Conservation (phyloP, 2,888 invertebrate species). For the Heliconius sara region DNA sequence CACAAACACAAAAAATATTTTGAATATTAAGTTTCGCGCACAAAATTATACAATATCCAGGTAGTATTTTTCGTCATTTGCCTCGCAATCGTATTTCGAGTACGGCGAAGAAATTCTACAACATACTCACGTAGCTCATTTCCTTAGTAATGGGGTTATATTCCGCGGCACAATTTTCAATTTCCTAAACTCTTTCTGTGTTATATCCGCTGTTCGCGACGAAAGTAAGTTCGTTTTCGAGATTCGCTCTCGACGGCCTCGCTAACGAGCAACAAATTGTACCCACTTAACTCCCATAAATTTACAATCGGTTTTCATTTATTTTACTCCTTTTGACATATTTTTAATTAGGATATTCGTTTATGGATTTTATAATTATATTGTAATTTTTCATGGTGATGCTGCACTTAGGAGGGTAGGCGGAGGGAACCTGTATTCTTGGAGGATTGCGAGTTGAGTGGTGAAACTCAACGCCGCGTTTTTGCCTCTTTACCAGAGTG, state of each 20-base stretch:
- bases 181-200: conserved; percentile 78
- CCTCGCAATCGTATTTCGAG: conserved; percentile 44
- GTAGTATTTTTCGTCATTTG: conserved; percentile 40
- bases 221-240: conserved; percentile 58
- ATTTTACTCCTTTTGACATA: conserved; percentile 11
- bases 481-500: too few species aligned
- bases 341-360: too few species aligned
- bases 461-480: too few species aligned
- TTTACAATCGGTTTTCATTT: conserved; percentile 26
- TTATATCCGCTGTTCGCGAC: conserved; percentile 67
- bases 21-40: background rate
- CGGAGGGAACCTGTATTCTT: too few species aligned
- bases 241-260: conserved; percentile 41
- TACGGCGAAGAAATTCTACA: conserved; percentile 64
- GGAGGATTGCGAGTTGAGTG: too few species aligned
- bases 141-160: conserved; percentile 81
- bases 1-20: background rate
- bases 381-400: too few species aligned
- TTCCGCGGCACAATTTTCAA: conserved; percentile 81
- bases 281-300: conserved; percentile 35
- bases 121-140: conserved; percentile 81
- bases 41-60: conserved; percentile 33
- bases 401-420: too few species aligned
- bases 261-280: conserved; percentile 48
- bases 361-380: too few species aligned